A percentile compares a stretch with the other conserved stretches of the same genome.
Conservation (phyloP, 1,140 invertebrate genomes). For the Lasioglossum baleicum region DNA sequence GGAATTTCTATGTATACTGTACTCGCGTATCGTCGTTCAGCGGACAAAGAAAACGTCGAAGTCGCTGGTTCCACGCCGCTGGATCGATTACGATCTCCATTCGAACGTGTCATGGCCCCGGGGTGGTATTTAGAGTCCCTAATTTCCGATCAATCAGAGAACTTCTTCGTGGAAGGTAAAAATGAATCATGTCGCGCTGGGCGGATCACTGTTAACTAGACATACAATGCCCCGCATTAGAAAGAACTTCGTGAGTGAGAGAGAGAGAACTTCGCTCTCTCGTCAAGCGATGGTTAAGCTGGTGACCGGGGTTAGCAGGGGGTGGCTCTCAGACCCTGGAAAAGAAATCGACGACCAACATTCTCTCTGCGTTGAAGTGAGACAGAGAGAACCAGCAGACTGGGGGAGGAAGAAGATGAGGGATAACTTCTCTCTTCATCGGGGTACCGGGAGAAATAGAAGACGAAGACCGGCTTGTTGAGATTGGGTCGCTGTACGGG, state of each 20-base stretch:
- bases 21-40: constrained; percentile 29
- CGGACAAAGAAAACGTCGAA: constrained; percentile 6
- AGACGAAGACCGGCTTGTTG: constrained; percentile 71
- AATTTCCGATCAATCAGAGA: constrained; percentile 79
- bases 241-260: constrained; percentile 30
- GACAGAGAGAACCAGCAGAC: constrained; percentile 6
- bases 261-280: not conserved
- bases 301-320: constrained; percentile 44
- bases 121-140: constrained; percentile 76
- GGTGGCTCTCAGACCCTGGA: constrained; percentile 12
- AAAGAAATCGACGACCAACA: constrained; percentile 27
- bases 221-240: constrained; percentile 73
- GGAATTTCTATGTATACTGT: constrained; percentile 26
- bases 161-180: constrained; percentile 70
- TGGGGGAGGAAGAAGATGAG: constrained; percentile 64
- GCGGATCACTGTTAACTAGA: constrained; percentile 74
- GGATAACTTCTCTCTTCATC: constrained; percentile 73
- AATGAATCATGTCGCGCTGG: constrained; percentile 72
- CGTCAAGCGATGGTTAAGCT: constrained; percentile 42
- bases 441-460: constrained; percentile 71
- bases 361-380: constrained; percentile 32
- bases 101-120: constrained; percentile 74
- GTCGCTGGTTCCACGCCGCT: constrained; percentile 23
- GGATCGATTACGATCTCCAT: constrained; percentile 75
- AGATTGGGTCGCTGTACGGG: constrained; percentile 63